Evolutionary conservation across 2,113 vertebrate genomes (phyloP).

Genomic region (Trogon surrucura): DNA sequence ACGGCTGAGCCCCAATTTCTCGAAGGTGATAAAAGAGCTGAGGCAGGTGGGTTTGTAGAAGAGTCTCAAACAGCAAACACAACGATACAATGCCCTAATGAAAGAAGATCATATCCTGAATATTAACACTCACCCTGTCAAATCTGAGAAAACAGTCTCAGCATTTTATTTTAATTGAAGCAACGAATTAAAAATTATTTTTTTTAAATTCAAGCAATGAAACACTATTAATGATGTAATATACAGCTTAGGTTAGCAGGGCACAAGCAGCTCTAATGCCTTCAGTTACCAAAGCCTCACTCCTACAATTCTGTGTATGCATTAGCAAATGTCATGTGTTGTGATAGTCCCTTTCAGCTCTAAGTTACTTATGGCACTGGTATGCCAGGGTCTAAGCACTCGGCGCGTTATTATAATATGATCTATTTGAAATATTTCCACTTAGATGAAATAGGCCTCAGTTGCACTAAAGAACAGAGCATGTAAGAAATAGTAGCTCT

Average conservation of each 20-base stretch:
- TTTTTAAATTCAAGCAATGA: neutral
- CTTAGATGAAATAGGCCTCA: neutral
- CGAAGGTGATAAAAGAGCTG: constrained; percentile 96
- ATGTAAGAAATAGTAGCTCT: neutral
- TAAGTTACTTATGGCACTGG: neutral
- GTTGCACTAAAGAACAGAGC: neutral
- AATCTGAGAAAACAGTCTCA: neutral
- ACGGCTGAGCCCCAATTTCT: constrained; percentile 98
- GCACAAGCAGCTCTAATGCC: neutral
- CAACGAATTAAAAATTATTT: too few relatives aligned
- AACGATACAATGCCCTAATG: constrained; percentile 92
- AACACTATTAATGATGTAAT: neutral
- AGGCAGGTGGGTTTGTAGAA: constrained; percentile 93
- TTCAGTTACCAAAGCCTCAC: neutral
- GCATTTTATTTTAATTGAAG: neutral
- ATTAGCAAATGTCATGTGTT: neutral
- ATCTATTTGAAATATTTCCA: neutral
- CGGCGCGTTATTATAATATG: neutral
- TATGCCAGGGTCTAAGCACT: neutral
- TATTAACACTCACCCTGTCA: neutral
- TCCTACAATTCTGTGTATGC: neutral
- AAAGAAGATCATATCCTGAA: constrained; percentile 29
- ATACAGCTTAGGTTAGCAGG: neutral
- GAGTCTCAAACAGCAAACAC: constrained; percentile 95
- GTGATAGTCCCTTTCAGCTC: neutral